Evolutionary conservation across 64 coral and sea anemone genomes (phyloP), one percentile per base, ranked within the genome.

Genomic region (Pocillopora verrucosa): DNA sequence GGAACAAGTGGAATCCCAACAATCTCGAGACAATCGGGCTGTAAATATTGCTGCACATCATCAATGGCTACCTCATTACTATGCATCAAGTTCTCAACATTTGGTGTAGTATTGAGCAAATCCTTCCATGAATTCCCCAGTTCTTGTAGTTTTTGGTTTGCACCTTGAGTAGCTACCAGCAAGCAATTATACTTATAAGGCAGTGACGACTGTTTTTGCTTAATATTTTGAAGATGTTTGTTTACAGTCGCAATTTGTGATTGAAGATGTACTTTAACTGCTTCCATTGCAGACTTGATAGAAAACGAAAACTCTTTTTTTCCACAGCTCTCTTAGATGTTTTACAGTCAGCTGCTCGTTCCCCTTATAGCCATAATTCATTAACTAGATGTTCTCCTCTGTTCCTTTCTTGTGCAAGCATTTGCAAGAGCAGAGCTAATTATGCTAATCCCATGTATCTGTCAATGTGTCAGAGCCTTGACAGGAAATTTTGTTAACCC

Each of bases 21-120:
- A 20, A 90, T 90, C 69, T 90, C 88, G 58, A 90, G 59, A 60
- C 88, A 90, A 65, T 81, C 77, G 10, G 9, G 74, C 24, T 75
- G 13, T 68, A 68, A 77, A 67, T 89, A 89, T 63, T 89, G 87
- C 61, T 64, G 75, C 36, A 89, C 25, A 60, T 90, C 78, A 83
- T 90, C 89, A 58, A 88, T 59, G 58, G 45, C 56, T 30, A 88
- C 73, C 73, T 75, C 30, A 75, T 75, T 75, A 75, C 73, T 26
- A 75, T 75, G 35, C 73, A 75, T 75, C 35, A 10, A 75, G 25
- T 75, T 26, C 26, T 75, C 73, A 75, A 75, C 25, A 75, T 75
- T 75, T 75, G 73, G 35, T 75, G 11, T 13, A 0, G 73, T 75
- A 75, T 75, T 78, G 17, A 19, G 56, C 76, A 51, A 78, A 57